Evolutionary conservation across 2,113 vertebrate genomes (phyloP).

Genomic region (Hippolais icterina): DNA sequence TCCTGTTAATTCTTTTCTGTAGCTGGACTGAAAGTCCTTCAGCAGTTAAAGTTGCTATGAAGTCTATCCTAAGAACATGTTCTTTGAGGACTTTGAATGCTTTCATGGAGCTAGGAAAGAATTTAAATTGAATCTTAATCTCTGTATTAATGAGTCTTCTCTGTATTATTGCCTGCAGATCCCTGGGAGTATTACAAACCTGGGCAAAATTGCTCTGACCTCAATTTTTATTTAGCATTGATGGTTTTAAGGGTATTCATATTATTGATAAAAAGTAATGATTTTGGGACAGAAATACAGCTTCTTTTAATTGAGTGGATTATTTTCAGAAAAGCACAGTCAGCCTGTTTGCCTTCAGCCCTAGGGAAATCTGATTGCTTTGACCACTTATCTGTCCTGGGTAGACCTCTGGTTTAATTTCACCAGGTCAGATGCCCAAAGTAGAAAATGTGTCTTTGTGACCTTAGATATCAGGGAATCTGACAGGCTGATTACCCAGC

Average conservation of each 20-base stretch:
- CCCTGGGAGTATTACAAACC: neutral
- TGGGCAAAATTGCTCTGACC: neutral
- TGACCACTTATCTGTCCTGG: neutral
- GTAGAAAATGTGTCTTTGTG: neutral
- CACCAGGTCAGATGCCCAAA: neutral
- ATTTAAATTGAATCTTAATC: neutral
- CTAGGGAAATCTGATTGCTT: neutral
- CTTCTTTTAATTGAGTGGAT: neutral
- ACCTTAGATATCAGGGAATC: neutral
- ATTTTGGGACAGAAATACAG: neutral
- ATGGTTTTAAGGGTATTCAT: neutral
- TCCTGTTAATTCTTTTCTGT: neutral
- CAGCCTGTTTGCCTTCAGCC: neutral
- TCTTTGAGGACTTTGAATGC: neutral
- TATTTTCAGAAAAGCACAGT: neutral
- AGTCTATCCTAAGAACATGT: neutral
- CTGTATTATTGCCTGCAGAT: neutral
- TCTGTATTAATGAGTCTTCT: neutral
- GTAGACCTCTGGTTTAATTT: neutral
- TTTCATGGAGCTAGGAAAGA: neutral
- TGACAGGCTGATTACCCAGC: neutral
- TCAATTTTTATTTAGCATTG: neutral
- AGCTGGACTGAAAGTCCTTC: neutral
- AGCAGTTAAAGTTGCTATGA: neutral
- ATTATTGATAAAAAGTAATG: neutral